phyloP scores from a whole-genome alignment of 2,113 vertebrate genomes.

The Micromys minutus region DNA sequence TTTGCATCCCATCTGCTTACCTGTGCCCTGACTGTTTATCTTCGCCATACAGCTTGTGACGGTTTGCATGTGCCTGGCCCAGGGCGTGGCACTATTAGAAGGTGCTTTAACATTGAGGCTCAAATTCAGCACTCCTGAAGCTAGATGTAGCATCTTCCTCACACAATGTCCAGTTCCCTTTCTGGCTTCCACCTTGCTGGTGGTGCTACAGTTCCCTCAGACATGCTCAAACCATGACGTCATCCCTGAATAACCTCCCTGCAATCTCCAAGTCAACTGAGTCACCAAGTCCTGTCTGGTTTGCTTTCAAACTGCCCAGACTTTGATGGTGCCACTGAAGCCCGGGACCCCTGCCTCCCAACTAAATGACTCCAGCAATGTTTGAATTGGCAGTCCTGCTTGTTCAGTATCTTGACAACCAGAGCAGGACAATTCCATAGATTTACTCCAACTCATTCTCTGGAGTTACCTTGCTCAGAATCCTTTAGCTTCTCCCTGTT shows the following conservation, averaged over 20 bases:
- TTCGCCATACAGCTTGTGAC: no score
- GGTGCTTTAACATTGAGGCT: background rate
- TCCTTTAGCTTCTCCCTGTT: background rate
- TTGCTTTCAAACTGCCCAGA: background rate
- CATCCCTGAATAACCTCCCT: background rate
- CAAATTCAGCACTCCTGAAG: background rate
- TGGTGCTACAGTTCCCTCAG: rapidly evolving
- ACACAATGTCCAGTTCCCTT: background rate
- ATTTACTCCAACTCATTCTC: background rate
- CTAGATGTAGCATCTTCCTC: background rate
- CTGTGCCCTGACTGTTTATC: background rate
- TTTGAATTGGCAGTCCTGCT: background rate
- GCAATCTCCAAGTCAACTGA: background rate
- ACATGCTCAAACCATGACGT: background rate
- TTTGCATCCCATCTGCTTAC: background rate
- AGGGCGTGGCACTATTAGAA: no score
- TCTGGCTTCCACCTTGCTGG: background rate
- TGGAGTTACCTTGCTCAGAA: background rate
- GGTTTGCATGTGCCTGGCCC: no score
- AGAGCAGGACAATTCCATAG: background rate
- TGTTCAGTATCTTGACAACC: background rate
- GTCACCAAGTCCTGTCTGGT: background rate
- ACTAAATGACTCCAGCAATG: background rate
- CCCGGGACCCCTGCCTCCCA: background rate
- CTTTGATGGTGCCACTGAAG: background rate